These are phyloP conservation scores for Scaptomyza hsui DNA, from an alignment of 1,140 invertebrate genomes.

Conservation along the genomic window DNA sequence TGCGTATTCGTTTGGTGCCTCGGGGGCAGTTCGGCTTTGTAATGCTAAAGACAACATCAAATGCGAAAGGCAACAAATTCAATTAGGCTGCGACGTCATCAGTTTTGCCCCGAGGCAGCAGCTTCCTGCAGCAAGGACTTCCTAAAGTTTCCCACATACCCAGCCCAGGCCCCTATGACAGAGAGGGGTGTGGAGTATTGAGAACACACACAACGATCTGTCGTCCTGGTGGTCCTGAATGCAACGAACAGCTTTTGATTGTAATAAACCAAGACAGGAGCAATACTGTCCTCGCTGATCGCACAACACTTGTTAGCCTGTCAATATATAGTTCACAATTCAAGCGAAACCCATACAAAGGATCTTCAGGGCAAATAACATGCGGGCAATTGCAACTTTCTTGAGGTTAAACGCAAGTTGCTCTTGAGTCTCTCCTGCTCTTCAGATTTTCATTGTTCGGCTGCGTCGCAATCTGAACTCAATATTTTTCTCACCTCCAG, in stretches of 20 bases:
- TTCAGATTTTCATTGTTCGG: constrained; percentile 43
- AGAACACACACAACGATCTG: constrained; percentile 69
- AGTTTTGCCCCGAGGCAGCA: constrained; percentile 45
- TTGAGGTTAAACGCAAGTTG: constrained; percentile 83
- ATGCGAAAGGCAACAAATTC: constrained; percentile 75
- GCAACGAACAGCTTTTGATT: constrained; percentile 76
- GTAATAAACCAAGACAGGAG: constrained; percentile 32
- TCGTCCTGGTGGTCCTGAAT: constrained; percentile 68
- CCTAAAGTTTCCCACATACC: constrained; percentile 62
- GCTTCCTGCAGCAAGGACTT: constrained; percentile 52
- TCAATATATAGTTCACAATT: constrained; percentile 55
- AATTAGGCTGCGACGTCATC: constrained; percentile 65
- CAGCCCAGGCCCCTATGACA: constrained; percentile 54
- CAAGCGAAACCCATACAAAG: constrained; percentile 53
- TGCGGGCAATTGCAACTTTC: constrained; percentile 83
- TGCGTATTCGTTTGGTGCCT: constrained; percentile 53
- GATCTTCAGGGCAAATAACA: constrained; percentile 30
- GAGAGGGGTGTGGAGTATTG: background rate
- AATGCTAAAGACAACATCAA: constrained; percentile 69
- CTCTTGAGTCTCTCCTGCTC: constrained; percentile 44
- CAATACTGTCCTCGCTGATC: constrained; percentile 61
- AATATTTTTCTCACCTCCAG: constrained; percentile 82
- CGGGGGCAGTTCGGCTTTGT: constrained; percentile 62
- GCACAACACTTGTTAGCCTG: constrained; percentile 77
- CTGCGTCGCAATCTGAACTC: constrained; percentile 56